A percentile compares a stretch with the other conserved stretches of the same genome.
Evolutionary conservation across 92 coral and sea anemone genomes (phyloP).

Genomic region (Epizoanthus fatuus): DNA sequence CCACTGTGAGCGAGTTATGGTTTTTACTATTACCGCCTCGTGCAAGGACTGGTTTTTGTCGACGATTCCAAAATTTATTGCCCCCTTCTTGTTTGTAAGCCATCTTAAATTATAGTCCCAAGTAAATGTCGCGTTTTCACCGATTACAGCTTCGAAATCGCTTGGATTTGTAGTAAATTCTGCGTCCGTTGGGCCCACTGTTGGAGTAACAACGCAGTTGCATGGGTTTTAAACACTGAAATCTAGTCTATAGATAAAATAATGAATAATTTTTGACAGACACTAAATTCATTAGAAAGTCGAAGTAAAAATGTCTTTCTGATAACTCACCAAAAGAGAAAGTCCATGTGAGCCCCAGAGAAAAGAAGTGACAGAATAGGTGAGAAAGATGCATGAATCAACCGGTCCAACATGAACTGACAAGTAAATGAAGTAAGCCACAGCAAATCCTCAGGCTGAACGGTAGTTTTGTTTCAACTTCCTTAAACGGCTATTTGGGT

Average conservation of each 20-base stretch:
- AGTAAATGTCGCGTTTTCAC: slow-evolving; percentile 29
- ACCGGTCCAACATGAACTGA: background rate
- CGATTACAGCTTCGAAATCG: slow-evolving; percentile 32
- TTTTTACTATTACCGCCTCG: slow-evolving; percentile 32
- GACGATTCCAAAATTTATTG: slow-evolving; percentile 29
- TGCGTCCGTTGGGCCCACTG: background rate
- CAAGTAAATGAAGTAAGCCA: slow-evolving; percentile 1
- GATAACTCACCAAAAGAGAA: slow-evolving; percentile 23
- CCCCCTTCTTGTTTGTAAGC: background rate
- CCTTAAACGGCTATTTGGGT: background rate
- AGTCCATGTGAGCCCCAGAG: background rate
- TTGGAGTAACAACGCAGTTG: background rate
- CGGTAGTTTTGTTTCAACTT: slow-evolving; percentile 1
- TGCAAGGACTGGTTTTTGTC: slow-evolving; percentile 11
- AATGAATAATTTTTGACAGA: too few species aligned
- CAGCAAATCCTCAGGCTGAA: background rate
- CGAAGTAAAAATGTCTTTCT: background rate
- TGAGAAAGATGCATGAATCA: background rate
- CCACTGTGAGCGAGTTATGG: background rate
- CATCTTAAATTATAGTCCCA: slow-evolving; percentile 25
- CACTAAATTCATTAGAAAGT: too few species aligned
- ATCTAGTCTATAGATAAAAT: too few species aligned
- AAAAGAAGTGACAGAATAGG: background rate
- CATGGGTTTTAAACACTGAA: too few species aligned
- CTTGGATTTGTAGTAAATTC: slow-evolving; percentile 10